phyloP scores from a whole-genome alignment of 35 echinoderm and acorn worm genomes.

The Ptychodera flava region DNA sequence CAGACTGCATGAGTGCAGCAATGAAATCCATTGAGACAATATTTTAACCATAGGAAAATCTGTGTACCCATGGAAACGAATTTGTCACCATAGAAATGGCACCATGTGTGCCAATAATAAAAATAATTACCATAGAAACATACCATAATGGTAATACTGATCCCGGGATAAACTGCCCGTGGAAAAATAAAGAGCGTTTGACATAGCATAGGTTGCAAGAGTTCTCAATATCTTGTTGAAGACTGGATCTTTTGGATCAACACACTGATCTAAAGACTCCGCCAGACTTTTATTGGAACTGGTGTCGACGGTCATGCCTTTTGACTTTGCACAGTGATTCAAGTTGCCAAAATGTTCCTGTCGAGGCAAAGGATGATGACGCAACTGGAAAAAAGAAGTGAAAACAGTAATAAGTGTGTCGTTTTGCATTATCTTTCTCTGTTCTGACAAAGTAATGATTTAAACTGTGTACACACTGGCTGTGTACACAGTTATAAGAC shows the following conservation, averaged over 20 bases:
- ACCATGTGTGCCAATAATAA: too few relatives aligned
- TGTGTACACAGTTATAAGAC: background rate
- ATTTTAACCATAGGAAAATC: too few relatives aligned
- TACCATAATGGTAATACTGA: slow-evolving; percentile 95
- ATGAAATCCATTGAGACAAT: too few relatives aligned
- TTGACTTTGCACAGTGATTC: slow-evolving; percentile 62
- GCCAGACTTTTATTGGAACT: slow-evolving; percentile 90
- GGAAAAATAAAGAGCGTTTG: slow-evolving; percentile 97
- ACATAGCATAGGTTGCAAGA: slow-evolving; percentile 96
- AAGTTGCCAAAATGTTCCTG: slow-evolving; percentile 92
- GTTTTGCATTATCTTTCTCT: too few relatives aligned
- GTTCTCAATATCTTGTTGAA: slow-evolving; percentile 87
- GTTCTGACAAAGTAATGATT: too few relatives aligned
- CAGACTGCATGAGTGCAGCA: too few relatives aligned
- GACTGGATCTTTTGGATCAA: slow-evolving; percentile 56
- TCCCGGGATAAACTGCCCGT: slow-evolving; percentile 74
- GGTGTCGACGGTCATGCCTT: slow-evolving; percentile 83
- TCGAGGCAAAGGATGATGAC: slow-evolving; percentile 84
- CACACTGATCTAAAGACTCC: slow-evolving; percentile 81
- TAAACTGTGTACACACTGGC: too few relatives aligned
- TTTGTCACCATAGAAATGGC: too few relatives aligned
- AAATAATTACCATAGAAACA: too few relatives aligned
- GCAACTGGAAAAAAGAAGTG: slow-evolving; percentile 41
- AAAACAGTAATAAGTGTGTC: background rate
- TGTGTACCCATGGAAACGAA: too few relatives aligned